Base-by-base conservation (phyloP, 1,140 invertebrate species). In the Eumeta japonica region DNA sequence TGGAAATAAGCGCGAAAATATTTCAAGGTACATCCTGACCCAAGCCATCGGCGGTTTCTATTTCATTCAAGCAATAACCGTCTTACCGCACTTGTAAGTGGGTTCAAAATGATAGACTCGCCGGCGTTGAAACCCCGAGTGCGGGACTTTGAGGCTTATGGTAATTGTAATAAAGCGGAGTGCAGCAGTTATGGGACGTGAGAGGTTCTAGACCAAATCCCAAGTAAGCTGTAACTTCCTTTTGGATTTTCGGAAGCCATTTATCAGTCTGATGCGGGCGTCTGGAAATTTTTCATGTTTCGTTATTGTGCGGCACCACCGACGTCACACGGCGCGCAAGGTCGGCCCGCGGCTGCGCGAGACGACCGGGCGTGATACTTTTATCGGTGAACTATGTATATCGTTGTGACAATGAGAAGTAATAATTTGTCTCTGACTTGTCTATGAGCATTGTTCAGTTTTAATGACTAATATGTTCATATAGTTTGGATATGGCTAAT, bases 191-290 rank as follows among this genome's bases (percentile, higher is more conserved):
- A 74, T 74, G 67, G 67, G 56, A 71, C 67, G 70, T 72, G 70
- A 71, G 70, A 74, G 70, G 67, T 70, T 74, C 70, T 71, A 74
- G 67, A 76, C 74, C 74, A 79, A 80, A 80, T 78, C 77, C 75
- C 71, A 56, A 73, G 68, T 80, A 79, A 80, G 78, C 77, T 78
- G 77, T 76, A 76, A 75, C 76, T 80, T 80, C 77, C 77, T 80
- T 78, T 78, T 73, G 76, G 76, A 79, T 79, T 77, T 78, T 78
- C 76, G 76, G 77, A 79, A 80, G 78, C 78, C 78, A 79, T 80
- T 80, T 79, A 79, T 80, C 78, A 79, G 76, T 76, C 65, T 73
- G 68, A 74, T 73, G 71, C 66, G 70, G 46, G 62, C 62, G 70
- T 70, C 70, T 74, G 63, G 64, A 74, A 70, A 74, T 74, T 74